Base-by-base conservation (phyloP, 2,113 vertebrate genomes). In the Rhynchopsitta pachyrhyncha region DNA sequence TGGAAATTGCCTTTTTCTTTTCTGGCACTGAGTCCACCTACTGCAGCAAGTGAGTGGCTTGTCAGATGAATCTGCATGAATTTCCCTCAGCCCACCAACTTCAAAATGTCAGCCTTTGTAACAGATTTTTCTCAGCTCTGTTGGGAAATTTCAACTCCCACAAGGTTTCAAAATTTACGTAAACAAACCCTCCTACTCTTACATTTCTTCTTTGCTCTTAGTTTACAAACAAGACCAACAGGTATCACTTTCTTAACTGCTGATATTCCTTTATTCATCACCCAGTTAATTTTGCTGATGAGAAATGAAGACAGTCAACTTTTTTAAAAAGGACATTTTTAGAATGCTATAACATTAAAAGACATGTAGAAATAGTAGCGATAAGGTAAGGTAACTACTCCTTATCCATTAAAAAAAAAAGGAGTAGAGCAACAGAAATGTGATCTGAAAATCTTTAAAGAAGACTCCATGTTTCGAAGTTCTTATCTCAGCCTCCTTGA, bases 131-230 rank as follows among this genome's bases (percentile, higher is more conserved):
- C 49, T 88, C 70, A 74, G 10, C 53, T 96, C 63, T 95, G 90
- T 96, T 94, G 82, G 90, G 82, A 96, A 96, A 96, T 95, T 94
- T 96, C 75, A 70, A 91, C 90, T 95, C 94, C 95, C 63, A 88
- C 75, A 0, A 70, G 53, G 37, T 70, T 95, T 90, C 44, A 80
- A 70, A 95, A 93, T 91, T 87, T 93, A 75, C 75, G 80, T 94
- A 96, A 95, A 95, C 87, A 96, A 92, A 74, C 88, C 86, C 67
- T 89, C 86, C 69, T 95, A 66, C 87, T 82, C 62, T 59, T 77
- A 83, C 16, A 91, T 90, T 94, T 91, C 53, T 94, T 80, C n/a
- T 88, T 77, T 70, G 25, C 68, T 94, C 25, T 41, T 86, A 10
- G 10, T 82, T 91, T 80, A 35, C 22, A 85, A 64, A 75, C 6